Conservation (phyloP, 2,797 vertebrate species). For the Champsocephalus esox region DNA sequence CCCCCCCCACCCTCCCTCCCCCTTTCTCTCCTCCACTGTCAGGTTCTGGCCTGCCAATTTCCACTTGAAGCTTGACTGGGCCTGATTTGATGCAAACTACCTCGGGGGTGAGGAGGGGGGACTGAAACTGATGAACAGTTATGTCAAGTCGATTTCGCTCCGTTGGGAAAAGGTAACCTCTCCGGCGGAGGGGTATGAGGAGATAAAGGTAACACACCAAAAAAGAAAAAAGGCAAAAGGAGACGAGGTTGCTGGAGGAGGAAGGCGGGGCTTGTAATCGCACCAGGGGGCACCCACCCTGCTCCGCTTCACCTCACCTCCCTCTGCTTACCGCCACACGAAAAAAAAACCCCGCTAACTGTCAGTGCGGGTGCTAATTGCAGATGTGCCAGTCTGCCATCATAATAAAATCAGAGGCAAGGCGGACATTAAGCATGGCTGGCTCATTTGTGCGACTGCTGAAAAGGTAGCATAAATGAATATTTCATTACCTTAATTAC, state of each 20-base stretch:
- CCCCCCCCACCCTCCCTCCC: neutral
- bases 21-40: conserved; percentile 80
- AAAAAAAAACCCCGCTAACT: conserved; percentile 64
- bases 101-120: conserved; percentile 84
- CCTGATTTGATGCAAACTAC: conserved; percentile 96
- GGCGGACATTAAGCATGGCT: conserved; percentile 95
- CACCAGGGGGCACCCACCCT: conserved; percentile 69
- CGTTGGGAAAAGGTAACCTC: conserved; percentile 98
- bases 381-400: conserved; percentile 97
- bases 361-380: conserved; percentile 96
- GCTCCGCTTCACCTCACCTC: conserved; percentile 77
- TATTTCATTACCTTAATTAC: conserved; percentile 99
- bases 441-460: conserved; percentile 97
- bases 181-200: conserved; percentile 70
- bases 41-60: conserved; percentile 98
- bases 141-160: conserved; percentile 99
- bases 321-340: conserved; percentile 90
- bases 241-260: conserved; percentile 72
- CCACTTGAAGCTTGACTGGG: conserved; percentile 98
- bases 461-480: conserved; percentile 99
- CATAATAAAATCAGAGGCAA: conserved; percentile 97
- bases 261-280: conserved; percentile 83
- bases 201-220: conserved; percentile 60
- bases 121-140: conserved; percentile 97
- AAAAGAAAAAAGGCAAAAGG: conserved; percentile 69